Evolutionary conservation across 2,113 vertebrate species (phyloP).

Genomic region (Nettapus auritus): DNA sequence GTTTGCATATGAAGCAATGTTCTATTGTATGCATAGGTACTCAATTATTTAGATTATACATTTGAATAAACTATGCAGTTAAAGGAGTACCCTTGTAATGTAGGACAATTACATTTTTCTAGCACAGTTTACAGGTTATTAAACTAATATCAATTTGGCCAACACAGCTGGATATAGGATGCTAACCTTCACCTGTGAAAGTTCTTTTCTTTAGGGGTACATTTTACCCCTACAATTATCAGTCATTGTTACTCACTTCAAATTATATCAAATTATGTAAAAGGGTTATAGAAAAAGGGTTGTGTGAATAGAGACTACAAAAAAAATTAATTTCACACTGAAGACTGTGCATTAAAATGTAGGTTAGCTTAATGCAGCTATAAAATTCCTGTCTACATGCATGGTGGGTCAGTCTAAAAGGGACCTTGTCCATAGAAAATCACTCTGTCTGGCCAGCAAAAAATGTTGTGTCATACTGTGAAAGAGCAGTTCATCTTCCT

Average conservation of each 20-base stretch:
- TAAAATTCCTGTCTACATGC: not conserved
- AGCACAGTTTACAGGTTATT: conserved; percentile 82
- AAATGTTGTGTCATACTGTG: not conserved
- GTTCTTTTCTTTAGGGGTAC: conserved; percentile 61
- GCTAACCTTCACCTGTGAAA: conserved; percentile 73
- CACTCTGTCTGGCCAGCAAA: not conserved
- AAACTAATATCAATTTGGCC: conserved; percentile 79
- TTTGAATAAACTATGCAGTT: conserved; percentile 80
- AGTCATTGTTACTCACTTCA: conserved; percentile 62
- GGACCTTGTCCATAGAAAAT: not conserved
- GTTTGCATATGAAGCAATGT: conserved; percentile 79
- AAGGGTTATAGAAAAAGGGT: conserved; percentile 55
- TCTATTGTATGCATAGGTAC: conserved; percentile 79
- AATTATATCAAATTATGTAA: conserved; percentile 73
- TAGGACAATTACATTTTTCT: conserved; percentile 83
- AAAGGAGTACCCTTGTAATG: conserved; percentile 80
- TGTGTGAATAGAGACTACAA: conserved; percentile 56
- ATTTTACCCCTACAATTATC: conserved; percentile 62
- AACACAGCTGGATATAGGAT: conserved; percentile 72
- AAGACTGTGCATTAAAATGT: conserved; percentile 60
- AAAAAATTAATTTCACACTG: conserved; percentile 49
- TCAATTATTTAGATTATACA: conserved; percentile 86
- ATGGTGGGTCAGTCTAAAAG: not conserved
- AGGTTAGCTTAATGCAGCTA: conserved; percentile 20
- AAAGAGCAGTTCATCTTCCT: not conserved